Percentiles rank a stretch among this genome's conserved stretches.
Conservation (phyloP, 2,113 vertebrate species). For the Myodes glareolus region DNA sequence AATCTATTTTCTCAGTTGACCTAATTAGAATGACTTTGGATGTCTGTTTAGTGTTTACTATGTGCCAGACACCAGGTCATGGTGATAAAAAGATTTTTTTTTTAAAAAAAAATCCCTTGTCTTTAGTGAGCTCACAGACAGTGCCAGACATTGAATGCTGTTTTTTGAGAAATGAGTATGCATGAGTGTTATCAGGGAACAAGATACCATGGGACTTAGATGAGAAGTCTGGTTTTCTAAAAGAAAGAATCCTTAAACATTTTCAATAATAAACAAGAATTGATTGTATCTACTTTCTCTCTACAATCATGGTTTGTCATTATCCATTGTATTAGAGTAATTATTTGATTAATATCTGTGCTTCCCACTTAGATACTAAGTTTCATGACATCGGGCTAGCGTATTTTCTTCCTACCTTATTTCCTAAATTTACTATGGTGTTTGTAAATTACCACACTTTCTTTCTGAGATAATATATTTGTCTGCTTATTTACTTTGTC, state of each 20-base stretch:
- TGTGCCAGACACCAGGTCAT: background rate
- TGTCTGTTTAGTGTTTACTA: background rate
- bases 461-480: background rate
- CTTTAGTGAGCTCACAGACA: background rate
- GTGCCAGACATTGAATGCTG: background rate
- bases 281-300: background rate
- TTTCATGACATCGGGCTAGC: background rate
- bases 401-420: background rate
- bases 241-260: background rate
- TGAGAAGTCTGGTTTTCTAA: background rate
- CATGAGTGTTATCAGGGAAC: background rate
- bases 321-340: background rate
- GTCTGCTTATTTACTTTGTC: background rate
- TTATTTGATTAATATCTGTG: constrained; percentile 2
- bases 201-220: background rate
- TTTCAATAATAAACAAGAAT: background rate
- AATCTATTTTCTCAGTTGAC: background rate
- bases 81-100: background rate
- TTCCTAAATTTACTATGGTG: background rate
- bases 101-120: background rate
- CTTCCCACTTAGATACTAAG: background rate
- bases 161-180: background rate
- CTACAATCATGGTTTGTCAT: background rate
- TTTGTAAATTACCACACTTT: background rate
- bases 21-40: background rate